phyloP scores from a whole-genome alignment of 2,113 vertebrate species.

The Pedetes capensis region DNA sequence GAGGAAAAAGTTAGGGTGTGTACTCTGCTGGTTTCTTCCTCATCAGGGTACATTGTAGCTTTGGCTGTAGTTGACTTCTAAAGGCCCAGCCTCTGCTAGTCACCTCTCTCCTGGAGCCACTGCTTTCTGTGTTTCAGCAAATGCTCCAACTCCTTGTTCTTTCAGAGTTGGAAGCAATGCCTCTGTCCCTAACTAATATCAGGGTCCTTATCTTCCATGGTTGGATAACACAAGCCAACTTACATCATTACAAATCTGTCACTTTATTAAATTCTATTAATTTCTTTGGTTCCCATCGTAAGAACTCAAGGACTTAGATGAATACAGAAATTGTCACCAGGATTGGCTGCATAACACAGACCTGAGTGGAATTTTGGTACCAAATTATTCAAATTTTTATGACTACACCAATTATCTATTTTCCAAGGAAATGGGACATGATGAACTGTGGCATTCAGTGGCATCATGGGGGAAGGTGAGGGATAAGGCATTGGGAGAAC shows the following conservation, averaged over 20 bases:
- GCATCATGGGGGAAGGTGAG: background rate
- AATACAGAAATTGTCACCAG: background rate
- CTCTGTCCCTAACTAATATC: background rate
- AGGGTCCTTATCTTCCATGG: background rate
- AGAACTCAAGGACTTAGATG: background rate
- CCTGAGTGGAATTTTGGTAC: background rate
- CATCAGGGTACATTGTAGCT: fast-evolving
- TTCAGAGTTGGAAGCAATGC: background rate
- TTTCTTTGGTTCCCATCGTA: background rate
- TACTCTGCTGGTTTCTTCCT: background rate
- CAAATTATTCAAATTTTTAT: background rate
- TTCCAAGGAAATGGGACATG: background rate
- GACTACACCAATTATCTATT: background rate
- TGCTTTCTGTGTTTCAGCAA: background rate
- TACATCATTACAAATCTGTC: background rate
- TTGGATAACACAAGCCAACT: background rate
- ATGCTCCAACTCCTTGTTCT: background rate
- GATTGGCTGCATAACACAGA: background rate
- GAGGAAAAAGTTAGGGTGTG: background rate
- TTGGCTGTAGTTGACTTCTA: fast-evolving
- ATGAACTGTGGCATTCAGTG: background rate
- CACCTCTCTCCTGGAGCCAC: background rate
- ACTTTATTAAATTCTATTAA: background rate
- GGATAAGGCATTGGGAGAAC: background rate
- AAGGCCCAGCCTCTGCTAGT: background rate